Evolutionary conservation across 2,797 vertebrate species (phyloP), one percentile per base, ranked within the genome.

Genomic region (Scleropages formosus): DNA sequence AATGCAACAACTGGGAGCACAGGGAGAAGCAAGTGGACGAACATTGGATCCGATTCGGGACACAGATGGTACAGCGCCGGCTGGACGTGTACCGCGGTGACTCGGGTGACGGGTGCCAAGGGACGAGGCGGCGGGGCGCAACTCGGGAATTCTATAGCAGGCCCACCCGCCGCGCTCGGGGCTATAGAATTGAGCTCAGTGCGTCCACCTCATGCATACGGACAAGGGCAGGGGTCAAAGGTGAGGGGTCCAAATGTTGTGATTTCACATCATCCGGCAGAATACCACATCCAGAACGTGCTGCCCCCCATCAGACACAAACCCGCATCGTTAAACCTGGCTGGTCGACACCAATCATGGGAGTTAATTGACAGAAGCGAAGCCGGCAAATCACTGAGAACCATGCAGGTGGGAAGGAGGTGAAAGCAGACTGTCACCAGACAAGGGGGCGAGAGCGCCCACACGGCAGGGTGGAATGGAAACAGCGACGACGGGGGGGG

Each of bases 61-160:
- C 53, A 13, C 3, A 58, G 53, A n/a, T 3, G 53, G 12, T n/a
- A 3, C 12, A 58, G 53, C 10, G 1, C 53, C 4, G 58, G 18
- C n/a, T 3, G 18, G 12, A 3, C 53, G 0, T 58, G 12, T 6
- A n/a, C 7, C 3, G 12, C 13, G 58, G 53, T 13, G 12, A 58
- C 12, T 58, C 13, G 12, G 31, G 31, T 58, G 53, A 58, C 53
- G 3, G 18, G 53, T 13, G 53, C 53, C 18, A 58, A 53, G 53
- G 3, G 12, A 58, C 12, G 3, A n/a, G 12, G 53, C 59, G 44
- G 47, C 20, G n/a, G n/a, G n/a, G n/a, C n/a, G n/a, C n/a, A 20
- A 65, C 51, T 18, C 20, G 16, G 9, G 47, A 39, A 66, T 75
- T 75, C 73, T 75, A 66, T 75, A 75, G 73, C 16, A 66, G n/a